Base-by-base conservation (phyloP, 2,797 vertebrate genomes). In the Gymnopithys bicolor region DNA sequence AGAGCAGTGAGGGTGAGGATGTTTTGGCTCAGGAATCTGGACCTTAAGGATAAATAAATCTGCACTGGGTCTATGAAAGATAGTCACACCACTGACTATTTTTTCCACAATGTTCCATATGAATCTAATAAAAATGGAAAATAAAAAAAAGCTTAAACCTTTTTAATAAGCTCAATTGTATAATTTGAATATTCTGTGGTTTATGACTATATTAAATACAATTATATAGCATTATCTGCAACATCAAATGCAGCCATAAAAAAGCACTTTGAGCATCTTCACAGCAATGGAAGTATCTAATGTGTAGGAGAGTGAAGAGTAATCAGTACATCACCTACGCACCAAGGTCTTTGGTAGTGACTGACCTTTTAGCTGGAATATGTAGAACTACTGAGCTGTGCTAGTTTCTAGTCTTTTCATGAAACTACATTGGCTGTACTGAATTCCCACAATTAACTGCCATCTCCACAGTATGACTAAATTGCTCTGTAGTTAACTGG, bases 141-240 rank as follows among this genome's bases (percentile, higher is more conserved):
- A 75, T 27, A 49, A 45, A 49, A 45, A 75, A 64, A 52, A 59
- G 23, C 78, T 90, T 83, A 92, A 95, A 71, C 30, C 49, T 74
- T 74, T 94, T 89, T 81, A 87, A 77, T 92, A 89, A 89, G 80
- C 53, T 58, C 53, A 62, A 32, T 86, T 58, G 35, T n/a, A 30
- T 30, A 85, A 95, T 64, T 48, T 80, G 68, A 87, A 79, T 93
- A 75, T 41, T 41, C 41, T 75, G 68, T 90, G 49, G 63, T 90
- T 95, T 95, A 90, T 67, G 90, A 69, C 39, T 75, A 6, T 28
- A 41, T 92, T 94, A 95, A 87, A 84, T 95, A 46, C 63, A 48
- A 58, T 95, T 92, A 93, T 84, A 23, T 45, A 70, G 8, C 59
- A 84, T 82, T 95, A 82, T 75, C 75, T 89, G 64, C 51, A 74